Evolutionary conservation across 2,888 invertebrate species (phyloP), one percentile per base, ranked within the genome.

Genomic region (Dione juno): DNA sequence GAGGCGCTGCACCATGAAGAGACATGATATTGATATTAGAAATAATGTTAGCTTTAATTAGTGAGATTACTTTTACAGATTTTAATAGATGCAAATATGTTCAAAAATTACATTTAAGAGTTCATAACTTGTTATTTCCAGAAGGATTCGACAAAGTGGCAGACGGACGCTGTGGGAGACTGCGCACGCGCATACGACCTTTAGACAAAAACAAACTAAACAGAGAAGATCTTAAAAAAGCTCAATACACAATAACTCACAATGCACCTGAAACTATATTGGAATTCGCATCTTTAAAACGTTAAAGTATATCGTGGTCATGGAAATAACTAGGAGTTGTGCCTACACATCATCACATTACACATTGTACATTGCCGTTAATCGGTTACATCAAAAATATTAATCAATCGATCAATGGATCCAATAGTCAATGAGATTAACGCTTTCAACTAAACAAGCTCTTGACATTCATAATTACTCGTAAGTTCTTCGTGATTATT

Each of bases 161-260:
- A 19, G 90, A 92, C 61, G 92, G 93, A 1, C 87, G 88, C 2
- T 93, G 93, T 76, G 87, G 92, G 13, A 85, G 82, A 71, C 80
- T 93, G n/a, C 89, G 91, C 13, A 91, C 89, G 0, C 86, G 90
- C 67, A 92, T 93, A 69, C 82, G 83, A n/a, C 83, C 88, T 0
- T 74, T 90, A 19, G 90, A 88, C 76, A 81, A 84, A 54, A 81
- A 78, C 13, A 92, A 90, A 74, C 77, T 93, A 5, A 89, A 85
- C 59, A 84, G 84, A 61, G 84, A 87, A 16, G 92, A 93, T 66
- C 77, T 92, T 11, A 85, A 86, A 72, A 91, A 89, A 73, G 79
- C 87, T 0, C 85, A 90, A 67, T 93, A 93, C 76, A 84, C 84
- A n/a, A 74, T 92, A 35, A 84, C 88, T n/a, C 82, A 84, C 37